These are phyloP conservation scores for Minunthozetes semirufus DNA, from an alignment of 2,888 invertebrate species.

Conservation along the genomic window DNA sequence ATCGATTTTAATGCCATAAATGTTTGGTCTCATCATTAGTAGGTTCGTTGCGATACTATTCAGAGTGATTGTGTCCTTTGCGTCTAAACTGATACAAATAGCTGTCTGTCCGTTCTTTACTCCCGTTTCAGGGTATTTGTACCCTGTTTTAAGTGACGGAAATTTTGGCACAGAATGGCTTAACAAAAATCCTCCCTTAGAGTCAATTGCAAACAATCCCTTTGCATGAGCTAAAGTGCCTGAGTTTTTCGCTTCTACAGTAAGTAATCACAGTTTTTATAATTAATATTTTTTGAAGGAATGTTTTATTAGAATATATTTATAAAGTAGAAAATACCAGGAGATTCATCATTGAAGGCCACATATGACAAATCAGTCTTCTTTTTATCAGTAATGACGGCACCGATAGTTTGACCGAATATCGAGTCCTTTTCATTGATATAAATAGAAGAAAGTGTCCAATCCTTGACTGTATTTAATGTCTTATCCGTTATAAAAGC, in stretches of 20 bases:
- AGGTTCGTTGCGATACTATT: constrained; percentile 47
- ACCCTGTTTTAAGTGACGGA: constrained; percentile 55
- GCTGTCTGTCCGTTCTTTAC: constrained; percentile 74
- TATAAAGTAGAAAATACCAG: constrained; percentile 48
- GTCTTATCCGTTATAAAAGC: constrained; percentile 53
- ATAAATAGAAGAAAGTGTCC: constrained; percentile 21
- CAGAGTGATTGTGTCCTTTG: constrained; percentile 56
- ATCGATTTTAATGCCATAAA: constrained; percentile 24
- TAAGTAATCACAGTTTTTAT: neutral
- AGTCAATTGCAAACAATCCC: constrained; percentile 70
- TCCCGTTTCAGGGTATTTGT: constrained; percentile 46
- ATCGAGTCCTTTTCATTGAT: constrained; percentile 31
- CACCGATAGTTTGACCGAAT: constrained; percentile 31
- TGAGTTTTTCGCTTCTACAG: neutral
- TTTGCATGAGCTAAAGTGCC: constrained; percentile 68
- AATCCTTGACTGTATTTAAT: neutral
- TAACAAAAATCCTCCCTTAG: constrained; percentile 71
- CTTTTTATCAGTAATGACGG: constrained; percentile 19
- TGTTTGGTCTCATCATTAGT: constrained; percentile 30
- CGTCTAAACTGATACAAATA: constrained; percentile 70
- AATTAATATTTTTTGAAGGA: too few relatives aligned
- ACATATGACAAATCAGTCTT: constrained; percentile 50
- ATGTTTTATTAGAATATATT: too few relatives aligned
- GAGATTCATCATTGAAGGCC: constrained; percentile 82
- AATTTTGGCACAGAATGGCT: constrained; percentile 87